Evolutionary conservation across 2,797 vertebrate species (phyloP).

Genomic region (Chelon auratus): DNA sequence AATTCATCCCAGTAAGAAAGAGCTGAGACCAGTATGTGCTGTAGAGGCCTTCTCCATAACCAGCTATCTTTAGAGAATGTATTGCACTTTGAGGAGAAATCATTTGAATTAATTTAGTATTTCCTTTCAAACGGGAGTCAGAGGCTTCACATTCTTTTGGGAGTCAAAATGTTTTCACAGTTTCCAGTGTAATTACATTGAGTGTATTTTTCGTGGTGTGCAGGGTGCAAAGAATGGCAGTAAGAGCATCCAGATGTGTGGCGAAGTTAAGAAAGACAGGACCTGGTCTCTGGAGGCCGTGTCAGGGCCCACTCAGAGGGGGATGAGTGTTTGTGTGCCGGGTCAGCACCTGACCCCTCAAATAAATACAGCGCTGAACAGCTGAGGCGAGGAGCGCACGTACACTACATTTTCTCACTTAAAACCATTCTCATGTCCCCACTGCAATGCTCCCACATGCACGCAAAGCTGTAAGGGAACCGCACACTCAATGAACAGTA

Average conservation of each 20-base stretch:
- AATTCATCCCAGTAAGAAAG: constrained; percentile 53
- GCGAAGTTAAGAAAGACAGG: constrained; percentile 49
- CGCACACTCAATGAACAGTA: neutral
- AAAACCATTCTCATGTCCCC: constrained; percentile 9
- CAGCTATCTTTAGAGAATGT: constrained; percentile 24
- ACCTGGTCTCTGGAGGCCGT: constrained; percentile 37
- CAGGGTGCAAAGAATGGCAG: constrained; percentile 19
- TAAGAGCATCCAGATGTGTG: constrained; percentile 75
- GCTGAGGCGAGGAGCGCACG: constrained; percentile 61
- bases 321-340: constrained; percentile 72
- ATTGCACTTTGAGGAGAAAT: neutral
- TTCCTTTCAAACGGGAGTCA: neutral
- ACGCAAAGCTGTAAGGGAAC: constrained; percentile 14
- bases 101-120: constrained; percentile 1
- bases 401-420: constrained; percentile 53
- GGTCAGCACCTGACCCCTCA: constrained; percentile 74
- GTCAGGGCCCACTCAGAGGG: constrained; percentile 44
- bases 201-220: constrained; percentile 20
- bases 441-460: constrained; percentile 4
- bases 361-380: constrained; percentile 74
- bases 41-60: constrained; percentile 10
- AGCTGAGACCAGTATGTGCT: constrained; percentile 48
- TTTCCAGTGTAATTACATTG: constrained; percentile 43
- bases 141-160: constrained; percentile 25
- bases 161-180: constrained; percentile 43